Evolutionary conservation across 2,113 vertebrate genomes (phyloP), one percentile per base, ranked within the genome.

Genomic region (Aegotheles bennettii): DNA sequence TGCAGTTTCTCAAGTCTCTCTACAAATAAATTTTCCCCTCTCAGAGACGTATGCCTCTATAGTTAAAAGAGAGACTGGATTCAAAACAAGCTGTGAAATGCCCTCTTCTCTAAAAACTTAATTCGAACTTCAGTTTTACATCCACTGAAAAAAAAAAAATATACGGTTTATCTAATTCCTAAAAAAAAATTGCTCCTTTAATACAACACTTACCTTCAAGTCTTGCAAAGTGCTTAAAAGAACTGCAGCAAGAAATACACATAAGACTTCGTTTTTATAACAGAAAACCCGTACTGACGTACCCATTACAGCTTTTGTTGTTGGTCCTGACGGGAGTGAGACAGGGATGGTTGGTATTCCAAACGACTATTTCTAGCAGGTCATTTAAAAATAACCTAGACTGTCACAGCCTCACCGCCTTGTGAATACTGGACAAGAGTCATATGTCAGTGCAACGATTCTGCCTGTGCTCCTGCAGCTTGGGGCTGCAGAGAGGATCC

Each of bases 371-470:
- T 96, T 78, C 76, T 9, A 75, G 93, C 60, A 89, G 69, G 17
- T 43, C 0, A 10, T 78, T 93, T 96, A 97, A 95, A 96, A 97
- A 96, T 97, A 97, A 87, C 95, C 86, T 64, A 2, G 87, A 68
- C 80, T n/a, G 86, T 82, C 90, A 68, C 42, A 92, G 56, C 65
- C 92, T 35, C 21, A 71, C 80, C 2, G 33, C 83, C 64, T 60
- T 42, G 56, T 61, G 76, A 90, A 78, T 19, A 79, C 60, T 50
- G 85, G n/a, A 33, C 26, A 38, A 63, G 81, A 89, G 57, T 95
- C 94, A 11, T 16, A 7, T 90, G 65, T 76, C 88, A 53, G 17
- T 19, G 24, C 76, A 31, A 3, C 18, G 35, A 64, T 71, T 86
- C 25, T 51, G 71, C 50, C 76, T 15, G 19, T 3, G 8, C 56